Conservation (phyloP, 2,797 vertebrate genomes). For the Rhodeus uyekii region DNA sequence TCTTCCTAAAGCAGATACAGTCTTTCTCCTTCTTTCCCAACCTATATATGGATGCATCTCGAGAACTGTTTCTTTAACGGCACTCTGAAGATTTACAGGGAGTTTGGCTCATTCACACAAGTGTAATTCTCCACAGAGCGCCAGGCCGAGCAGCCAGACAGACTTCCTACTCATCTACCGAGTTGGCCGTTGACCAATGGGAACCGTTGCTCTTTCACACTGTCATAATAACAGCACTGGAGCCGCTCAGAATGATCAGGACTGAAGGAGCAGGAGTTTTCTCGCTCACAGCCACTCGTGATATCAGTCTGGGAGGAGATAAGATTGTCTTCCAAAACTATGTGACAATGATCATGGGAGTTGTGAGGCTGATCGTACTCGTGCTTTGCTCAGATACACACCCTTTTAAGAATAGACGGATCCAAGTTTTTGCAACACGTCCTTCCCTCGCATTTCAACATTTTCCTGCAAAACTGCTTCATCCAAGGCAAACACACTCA, state of each 20-base stretch:
- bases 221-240: slow-evolving; percentile 43
- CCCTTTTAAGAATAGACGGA: slow-evolving; percentile 33
- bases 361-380: slow-evolving; percentile 31
- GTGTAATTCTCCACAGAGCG: slow-evolving; percentile 43
- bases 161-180: slow-evolving; percentile 54
- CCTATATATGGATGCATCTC: slow-evolving; percentile 58
- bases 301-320: slow-evolving; percentile 40
- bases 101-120: slow-evolving; percentile 56
- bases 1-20: slow-evolving; percentile 28
- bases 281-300: background rate
- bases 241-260: slow-evolving; percentile 16
- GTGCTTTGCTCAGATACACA: slow-evolving; percentile 28
- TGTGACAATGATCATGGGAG: slow-evolving; percentile 43
- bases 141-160: slow-evolving; percentile 46
- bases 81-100: slow-evolving; percentile 44
- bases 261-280: slow-evolving; percentile 13
- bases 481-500: slow-evolving; percentile 24
- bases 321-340: slow-evolving; percentile 30
- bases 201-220: slow-evolving; percentile 33
- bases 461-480: slow-evolving; percentile 33
- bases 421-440: slow-evolving; percentile 44
- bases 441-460: slow-evolving; percentile 29
- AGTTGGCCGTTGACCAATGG: slow-evolving; percentile 34
- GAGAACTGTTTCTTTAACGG: slow-evolving; percentile 33
- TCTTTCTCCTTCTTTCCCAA: slow-evolving; percentile 39